Percentiles rank a stretch among this genome's conserved stretches.
These are phyloP conservation scores for Drosophila picticornis DNA, from an alignment of 2,888 invertebrate genomes.

Conservation along the genomic window DNA sequence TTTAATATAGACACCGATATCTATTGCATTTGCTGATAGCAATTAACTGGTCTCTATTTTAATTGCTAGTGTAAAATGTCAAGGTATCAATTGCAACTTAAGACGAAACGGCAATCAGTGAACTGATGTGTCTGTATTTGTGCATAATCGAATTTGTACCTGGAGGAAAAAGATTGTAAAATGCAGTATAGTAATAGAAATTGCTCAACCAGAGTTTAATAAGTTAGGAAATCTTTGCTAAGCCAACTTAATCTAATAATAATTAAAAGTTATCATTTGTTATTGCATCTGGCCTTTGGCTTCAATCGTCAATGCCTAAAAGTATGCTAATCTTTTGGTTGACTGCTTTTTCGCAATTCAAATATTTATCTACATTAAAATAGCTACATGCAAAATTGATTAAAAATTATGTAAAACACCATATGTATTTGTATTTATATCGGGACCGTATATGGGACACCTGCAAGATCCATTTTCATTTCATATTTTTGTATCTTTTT, in stretches of 20 bases:
- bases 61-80: not conserved
- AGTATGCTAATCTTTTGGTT: not conserved
- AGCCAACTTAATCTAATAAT: not conserved
- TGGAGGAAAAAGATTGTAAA: too few species aligned
- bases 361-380: too few species aligned
- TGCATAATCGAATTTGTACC: not conserved
- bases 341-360: not conserved
- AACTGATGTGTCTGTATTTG: not conserved
- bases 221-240: not conserved
- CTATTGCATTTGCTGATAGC: not conserved
- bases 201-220: not conserved
- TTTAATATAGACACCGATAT: too few species aligned
- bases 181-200: too few species aligned
- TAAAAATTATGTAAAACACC: not conserved
- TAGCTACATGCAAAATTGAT: too few species aligned
- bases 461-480: not conserved
- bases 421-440: not conserved
- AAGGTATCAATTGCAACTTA: not conserved
- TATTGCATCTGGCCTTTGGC: not conserved
- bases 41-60: not conserved
- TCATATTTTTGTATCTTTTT: accelerated
- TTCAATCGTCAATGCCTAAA: not conserved
- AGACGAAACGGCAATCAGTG: not conserved
- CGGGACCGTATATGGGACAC: not conserved
- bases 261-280: not conserved